Conservation (phyloP, 1,140 invertebrate genomes). For the Drosophila biarmipes region DNA sequence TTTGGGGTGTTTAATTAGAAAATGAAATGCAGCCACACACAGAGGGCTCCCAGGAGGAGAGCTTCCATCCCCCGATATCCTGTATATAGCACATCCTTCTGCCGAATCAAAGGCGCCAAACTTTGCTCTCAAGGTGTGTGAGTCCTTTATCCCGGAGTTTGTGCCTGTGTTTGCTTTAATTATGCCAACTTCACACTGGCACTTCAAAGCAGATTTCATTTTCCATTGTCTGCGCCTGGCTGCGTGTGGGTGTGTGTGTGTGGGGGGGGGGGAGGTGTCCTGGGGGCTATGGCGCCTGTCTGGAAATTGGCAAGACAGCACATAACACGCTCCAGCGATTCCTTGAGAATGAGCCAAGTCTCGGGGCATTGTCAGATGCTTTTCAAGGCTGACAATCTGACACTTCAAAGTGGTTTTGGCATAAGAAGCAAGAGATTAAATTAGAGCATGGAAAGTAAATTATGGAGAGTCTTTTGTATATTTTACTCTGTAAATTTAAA, state of each 20-base stretch:
- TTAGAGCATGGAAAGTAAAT: background rate
- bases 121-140: conserved; percentile 68
- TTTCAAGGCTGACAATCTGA: conserved; percentile 20
- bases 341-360: conserved; percentile 3
- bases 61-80: conserved; percentile 15
- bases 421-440: background rate
- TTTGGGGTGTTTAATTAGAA: conserved; percentile 79
- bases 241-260: background rate
- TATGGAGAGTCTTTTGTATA: no score
- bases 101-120: conserved; percentile 63
- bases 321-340: conserved; percentile 28
- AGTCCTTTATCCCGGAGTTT: conserved; percentile 27
- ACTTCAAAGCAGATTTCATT: conserved; percentile 74
- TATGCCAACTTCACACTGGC: conserved; percentile 83
- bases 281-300: conserved; percentile 17
- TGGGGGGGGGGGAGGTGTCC: background rate
- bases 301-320: conserved; percentile 46
- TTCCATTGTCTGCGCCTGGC: conserved; percentile 26
- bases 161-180: conserved; percentile 65
- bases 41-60: conserved; percentile 8
- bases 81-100: conserved; percentile 4
- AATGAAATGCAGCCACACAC: conserved; percentile 68
- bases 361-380: conserved; percentile 14
- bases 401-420: conserved; percentile 27
- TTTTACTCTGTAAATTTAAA: no score